Base-by-base conservation (phyloP, 2,888 invertebrate species). In the Ypsolopha sequella region DNA sequence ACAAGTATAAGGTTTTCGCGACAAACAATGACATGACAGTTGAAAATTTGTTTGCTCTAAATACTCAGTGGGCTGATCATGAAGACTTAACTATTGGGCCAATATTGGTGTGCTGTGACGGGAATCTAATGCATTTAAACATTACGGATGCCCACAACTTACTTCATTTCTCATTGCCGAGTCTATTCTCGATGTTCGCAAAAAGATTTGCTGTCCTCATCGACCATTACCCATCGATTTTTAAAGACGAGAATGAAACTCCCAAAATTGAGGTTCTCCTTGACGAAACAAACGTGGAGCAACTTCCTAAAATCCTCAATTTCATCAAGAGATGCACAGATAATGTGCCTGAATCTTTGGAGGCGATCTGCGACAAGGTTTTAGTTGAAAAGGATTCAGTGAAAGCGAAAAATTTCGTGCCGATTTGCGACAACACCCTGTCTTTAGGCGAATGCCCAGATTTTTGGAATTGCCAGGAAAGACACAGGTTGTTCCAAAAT, bases 91-190 rank as follows among this genome's bases (percentile, higher is more conserved):
- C 73, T 3, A 56, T 66, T 8, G 86, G 86, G 41, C 80, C 88
- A 34, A 72, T 91, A 54, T 73, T 94, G 10, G 78, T 95, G 6
- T 91, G 92, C 60, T 91, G 91, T n/a, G 95, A 95, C 68, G 80
- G 81, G 10, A 87, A 90, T 60, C 76, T 93, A 50, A 78, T 78
- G 0, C 89, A 91, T 56, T 64, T 94, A 51, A 86, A 88, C 53
- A 79, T 94, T 6, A 89, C 88, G 0, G 88, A 92, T 66, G 92
- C 92, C 0, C 82, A 89, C 49, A 85, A 89, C 60, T 73, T 95
- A 35, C 84, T 95, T 11, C 93, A 95, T 68, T 94, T 89, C 72
- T 91, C 93, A 2, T 69, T 95, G 57, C 91, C 93, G 0, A 63
- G 74, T 34, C 76, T 88, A 0, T 92, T 91, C 71, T 90, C 92